Percentiles rank a stretch among this genome's conserved stretches.
phyloP scores from a whole-genome alignment of 1,140 invertebrate genomes.

The Papilio machaon region DNA sequence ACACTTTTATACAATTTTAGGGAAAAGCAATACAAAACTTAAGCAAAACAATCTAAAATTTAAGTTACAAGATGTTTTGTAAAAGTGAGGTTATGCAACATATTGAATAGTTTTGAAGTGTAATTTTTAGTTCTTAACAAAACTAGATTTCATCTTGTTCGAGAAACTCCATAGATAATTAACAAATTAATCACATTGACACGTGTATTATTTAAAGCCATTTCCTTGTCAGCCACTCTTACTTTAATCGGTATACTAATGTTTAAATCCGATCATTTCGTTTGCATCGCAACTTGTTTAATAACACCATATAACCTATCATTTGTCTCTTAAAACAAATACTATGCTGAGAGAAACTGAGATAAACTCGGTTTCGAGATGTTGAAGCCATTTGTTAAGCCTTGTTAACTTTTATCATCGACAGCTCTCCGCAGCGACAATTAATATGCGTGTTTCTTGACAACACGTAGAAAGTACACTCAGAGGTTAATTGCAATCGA shows the following conservation, averaged over 20 bases:
- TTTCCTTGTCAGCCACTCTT: not conserved
- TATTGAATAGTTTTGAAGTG: too few relatives aligned
- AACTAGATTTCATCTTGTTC: not conserved
- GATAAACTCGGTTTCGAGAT: conserved; percentile 37
- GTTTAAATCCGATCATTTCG: conserved; percentile 20
- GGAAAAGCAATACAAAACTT: too few relatives aligned
- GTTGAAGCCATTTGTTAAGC: conserved; percentile 47
- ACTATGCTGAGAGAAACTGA: conserved; percentile 31
- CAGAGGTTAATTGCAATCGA: conserved; percentile 28
- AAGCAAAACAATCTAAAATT: too few relatives aligned
- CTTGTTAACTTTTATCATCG: conserved; percentile 43
- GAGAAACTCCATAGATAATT: not conserved
- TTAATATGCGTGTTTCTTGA: conserved; percentile 38
- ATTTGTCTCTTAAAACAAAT: conserved; percentile 39
- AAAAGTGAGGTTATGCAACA: too few relatives aligned
- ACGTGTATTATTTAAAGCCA: not conserved
- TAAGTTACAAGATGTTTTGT: too few relatives aligned
- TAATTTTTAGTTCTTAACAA: not conserved
- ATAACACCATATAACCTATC: conserved; percentile 32
- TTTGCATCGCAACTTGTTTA: conserved; percentile 29
- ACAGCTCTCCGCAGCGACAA: conserved; percentile 31
- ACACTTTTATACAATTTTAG: too few relatives aligned
- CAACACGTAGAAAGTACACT: conserved; percentile 33
- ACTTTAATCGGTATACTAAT: conserved; percentile 10
- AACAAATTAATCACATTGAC: not conserved